Evolutionary conservation across 2,113 vertebrate species (phyloP), one percentile per base, ranked within the genome.

Genomic region (Actenoides hombroni): DNA sequence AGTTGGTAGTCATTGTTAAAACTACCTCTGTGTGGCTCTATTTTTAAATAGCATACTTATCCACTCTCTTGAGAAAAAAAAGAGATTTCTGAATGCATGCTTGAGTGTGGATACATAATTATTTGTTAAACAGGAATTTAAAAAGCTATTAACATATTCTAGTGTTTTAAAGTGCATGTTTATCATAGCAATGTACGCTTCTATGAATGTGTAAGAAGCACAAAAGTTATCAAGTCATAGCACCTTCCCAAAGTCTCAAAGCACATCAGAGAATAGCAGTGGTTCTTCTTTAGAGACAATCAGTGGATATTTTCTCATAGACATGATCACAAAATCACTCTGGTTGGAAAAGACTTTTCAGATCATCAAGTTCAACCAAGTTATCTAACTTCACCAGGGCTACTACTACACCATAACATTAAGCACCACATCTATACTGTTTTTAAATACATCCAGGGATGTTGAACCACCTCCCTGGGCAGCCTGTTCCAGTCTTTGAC

Each of bases 51-150:
- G 8, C 28, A 8, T 25, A 16, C 2, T 51, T 78, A 82, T 3
- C 42, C 23, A 28, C 13, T 35, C 13, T 54, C 35, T 56, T 56
- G 54, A 59, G 67, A 91, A 86, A 82, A 74, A 48, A 39, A 44
- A 37, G 2, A 59, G 48, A 8, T 70, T 71, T 60, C 24, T 37
- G 24, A 76, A 54, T 11, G 28, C 39, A 26, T 7, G 10, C 5
- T 59, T 1, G 0, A 2, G 0, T 48, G 6, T 39, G 20, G 86
- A 71, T 24, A 56, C 5, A 1, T 29, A 81, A 53, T 15, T 75
- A n/a, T 46, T 75, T 79, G 51, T 13, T 64, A 44, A 84, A 10
- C 5, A 56, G 28, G 25, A 60, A 59, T 60, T 75, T 61, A 5
- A 8, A 73, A 87, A 90, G 48, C 21, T 2, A 20, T 40, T 46